A percentile compares a stretch with the other conserved stretches of the same genome.
phyloP scores from a whole-genome alignment of 2,113 vertebrate genomes.

The Seriola quinqueradiata region DNA sequence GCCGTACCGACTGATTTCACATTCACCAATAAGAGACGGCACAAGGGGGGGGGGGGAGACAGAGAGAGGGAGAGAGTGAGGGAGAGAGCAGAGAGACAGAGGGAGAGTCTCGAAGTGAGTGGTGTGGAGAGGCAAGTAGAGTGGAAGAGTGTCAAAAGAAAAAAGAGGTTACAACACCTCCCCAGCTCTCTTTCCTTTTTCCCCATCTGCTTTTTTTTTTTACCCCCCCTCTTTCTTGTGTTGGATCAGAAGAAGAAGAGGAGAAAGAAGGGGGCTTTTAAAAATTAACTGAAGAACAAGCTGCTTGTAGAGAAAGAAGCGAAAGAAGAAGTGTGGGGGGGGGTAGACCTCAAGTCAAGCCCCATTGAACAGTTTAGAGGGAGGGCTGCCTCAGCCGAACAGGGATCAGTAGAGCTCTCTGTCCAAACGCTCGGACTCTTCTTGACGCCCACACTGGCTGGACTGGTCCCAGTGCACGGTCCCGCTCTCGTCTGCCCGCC shows the following conservation, averaged over 20 bases:
- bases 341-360: slow-evolving; percentile 67
- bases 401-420: slow-evolving; percentile 68
- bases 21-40: slow-evolving; percentile 82
- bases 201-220: slow-evolving; percentile 37
- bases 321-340: slow-evolving; percentile 22
- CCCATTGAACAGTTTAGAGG: slow-evolving; percentile 67
- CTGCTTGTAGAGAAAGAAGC: slow-evolving; percentile 44
- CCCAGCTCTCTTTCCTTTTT: slow-evolving; percentile 56
- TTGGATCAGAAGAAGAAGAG: slow-evolving; percentile 64
- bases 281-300: slow-evolving; percentile 62
- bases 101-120: slow-evolving; percentile 72
- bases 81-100: slow-evolving; percentile 40
- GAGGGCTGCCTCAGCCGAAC: slow-evolving; percentile 70
- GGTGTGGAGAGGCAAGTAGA: slow-evolving; percentile 77
- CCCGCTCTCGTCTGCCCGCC: slow-evolving; percentile 49
- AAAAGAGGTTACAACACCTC: slow-evolving; percentile 80
- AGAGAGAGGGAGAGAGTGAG: slow-evolving; percentile 23
- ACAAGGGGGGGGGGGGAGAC: slow-evolving; percentile 43
- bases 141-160: slow-evolving; percentile 80
- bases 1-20: slow-evolving; percentile 76
- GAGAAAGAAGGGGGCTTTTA: slow-evolving; percentile 51
- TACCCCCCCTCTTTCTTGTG: slow-evolving; percentile 37
- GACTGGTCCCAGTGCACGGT: slow-evolving; percentile 68
- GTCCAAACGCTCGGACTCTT: slow-evolving; percentile 64
- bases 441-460: slow-evolving; percentile 62